Conservation (phyloP, 2,113 vertebrate genomes). For the Thryonomys swinderianus region DNA sequence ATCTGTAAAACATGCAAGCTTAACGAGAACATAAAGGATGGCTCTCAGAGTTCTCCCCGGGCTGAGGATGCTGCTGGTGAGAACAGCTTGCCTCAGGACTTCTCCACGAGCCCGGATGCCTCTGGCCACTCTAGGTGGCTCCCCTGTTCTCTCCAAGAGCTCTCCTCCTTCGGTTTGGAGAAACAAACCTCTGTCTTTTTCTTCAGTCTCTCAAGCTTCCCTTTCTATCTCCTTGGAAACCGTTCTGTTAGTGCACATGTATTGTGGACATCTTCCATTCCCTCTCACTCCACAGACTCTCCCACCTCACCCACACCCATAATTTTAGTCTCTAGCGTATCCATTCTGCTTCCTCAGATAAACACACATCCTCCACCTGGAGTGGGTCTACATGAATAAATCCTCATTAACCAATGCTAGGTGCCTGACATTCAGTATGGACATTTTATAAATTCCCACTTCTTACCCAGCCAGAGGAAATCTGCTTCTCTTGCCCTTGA, state of each 20-base stretch:
- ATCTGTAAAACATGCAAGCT: background rate
- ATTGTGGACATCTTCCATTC: background rate
- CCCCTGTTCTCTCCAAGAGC: background rate
- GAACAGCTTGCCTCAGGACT: background rate
- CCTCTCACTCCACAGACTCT: background rate
- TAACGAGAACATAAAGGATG: background rate
- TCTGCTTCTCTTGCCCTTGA: background rate
- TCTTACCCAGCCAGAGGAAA: background rate
- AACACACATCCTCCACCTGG: background rate
- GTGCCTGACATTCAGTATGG: background rate
- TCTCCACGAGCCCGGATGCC: background rate
- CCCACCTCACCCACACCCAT: background rate
- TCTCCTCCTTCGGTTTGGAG: background rate
- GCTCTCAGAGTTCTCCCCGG: background rate
- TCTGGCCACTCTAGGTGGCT: too few species aligned
- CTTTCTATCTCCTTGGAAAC: background rate
- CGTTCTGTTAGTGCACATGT: background rate
- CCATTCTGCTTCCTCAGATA: background rate
- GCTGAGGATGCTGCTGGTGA: background rate
- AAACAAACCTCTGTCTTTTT: background rate
- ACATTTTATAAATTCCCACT: background rate
- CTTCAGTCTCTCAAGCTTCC: background rate
- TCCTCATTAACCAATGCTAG: background rate
- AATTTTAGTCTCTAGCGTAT: background rate
- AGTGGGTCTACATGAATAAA: background rate